A percentile compares a stretch with the other conserved stretches of the same genome.
These are phyloP conservation scores for Mystacornis crossleyi DNA, from an alignment of 2,113 vertebrate species.

Conservation along the genomic window DNA sequence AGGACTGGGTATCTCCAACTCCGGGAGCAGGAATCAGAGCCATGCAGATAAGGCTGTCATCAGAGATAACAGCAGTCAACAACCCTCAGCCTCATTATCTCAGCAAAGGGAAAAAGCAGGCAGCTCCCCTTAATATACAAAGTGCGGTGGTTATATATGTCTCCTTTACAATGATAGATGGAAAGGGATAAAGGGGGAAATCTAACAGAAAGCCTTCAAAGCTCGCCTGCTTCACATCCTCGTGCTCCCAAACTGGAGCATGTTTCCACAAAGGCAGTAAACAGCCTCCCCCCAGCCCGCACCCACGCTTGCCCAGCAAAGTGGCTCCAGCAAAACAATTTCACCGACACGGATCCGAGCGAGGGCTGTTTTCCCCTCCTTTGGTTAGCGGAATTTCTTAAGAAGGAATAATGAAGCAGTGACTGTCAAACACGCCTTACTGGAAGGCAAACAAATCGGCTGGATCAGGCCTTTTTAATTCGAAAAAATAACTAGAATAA, in stretches of 20 bases:
- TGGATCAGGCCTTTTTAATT: slow-evolving; percentile 58
- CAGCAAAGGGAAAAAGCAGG: slow-evolving; percentile 68
- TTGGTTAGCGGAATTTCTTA: slow-evolving; percentile 43
- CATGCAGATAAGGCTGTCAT: slow-evolving; percentile 78
- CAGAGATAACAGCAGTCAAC: slow-evolving; percentile 78
- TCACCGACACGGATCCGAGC: not conserved
- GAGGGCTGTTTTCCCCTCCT: not conserved
- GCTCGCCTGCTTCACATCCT: slow-evolving; percentile 52
- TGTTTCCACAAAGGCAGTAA: not conserved
- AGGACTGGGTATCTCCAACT: slow-evolving; percentile 68
- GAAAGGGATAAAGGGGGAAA: slow-evolving; percentile 58
- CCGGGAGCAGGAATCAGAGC: slow-evolving; percentile 67
- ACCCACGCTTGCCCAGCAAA: fast-evolving
- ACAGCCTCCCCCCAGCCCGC: not conserved
- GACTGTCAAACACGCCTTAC: slow-evolving; percentile 50
- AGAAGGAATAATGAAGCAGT: slow-evolving; percentile 52
- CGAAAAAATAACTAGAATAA: slow-evolving; percentile 67
- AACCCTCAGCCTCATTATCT: slow-evolving; percentile 72
- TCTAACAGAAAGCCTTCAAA: slow-evolving; percentile 65
- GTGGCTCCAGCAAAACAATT: not conserved
- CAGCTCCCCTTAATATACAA: slow-evolving; percentile 69
- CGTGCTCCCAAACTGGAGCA: not conserved
- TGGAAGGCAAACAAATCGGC: slow-evolving; percentile 62
- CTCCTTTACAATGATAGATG: slow-evolving; percentile 75
- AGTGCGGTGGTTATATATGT: slow-evolving; percentile 67